Percentiles rank a stretch among this genome's conserved stretches.
These are phyloP conservation scores for Rotaria sp. DNA, from an alignment of 2,888 invertebrate species.

Conservation along the genomic window DNA sequence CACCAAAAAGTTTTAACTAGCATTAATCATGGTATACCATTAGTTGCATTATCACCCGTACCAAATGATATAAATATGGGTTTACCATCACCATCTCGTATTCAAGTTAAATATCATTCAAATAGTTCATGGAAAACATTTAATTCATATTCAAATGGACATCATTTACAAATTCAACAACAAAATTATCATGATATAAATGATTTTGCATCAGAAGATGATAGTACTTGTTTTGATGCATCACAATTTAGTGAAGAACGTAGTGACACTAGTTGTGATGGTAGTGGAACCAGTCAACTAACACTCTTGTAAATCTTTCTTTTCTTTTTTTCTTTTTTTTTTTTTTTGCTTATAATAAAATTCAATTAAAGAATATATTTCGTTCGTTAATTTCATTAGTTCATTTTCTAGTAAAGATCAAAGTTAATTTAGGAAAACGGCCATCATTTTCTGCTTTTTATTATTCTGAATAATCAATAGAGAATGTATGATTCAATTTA, in stretches of 20 bases:
- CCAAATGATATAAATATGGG: slow-evolving; percentile 52
- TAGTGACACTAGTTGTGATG: not conserved
- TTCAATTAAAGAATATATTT: not conserved
- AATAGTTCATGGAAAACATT: not conserved
- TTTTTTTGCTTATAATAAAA: not conserved
- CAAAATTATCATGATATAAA: not conserved
- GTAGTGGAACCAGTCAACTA: not conserved
- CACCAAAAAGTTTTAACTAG: slow-evolving; percentile 74
- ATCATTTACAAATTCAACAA: not conserved
- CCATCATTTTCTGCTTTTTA: not conserved
- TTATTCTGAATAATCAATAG: not conserved
- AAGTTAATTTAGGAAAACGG: slow-evolving; percentile 8
- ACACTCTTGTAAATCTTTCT: not conserved
- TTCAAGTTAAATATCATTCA: not conserved
- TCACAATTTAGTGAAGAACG: not conserved
- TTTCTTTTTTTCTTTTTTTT: not conserved
- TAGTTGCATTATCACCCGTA: slow-evolving; percentile 80
- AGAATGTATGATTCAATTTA: not conserved
- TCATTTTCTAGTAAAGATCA: not conserved
- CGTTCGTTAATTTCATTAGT: not conserved
- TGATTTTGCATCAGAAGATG: not conserved
- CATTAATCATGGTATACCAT: slow-evolving; percentile 91
- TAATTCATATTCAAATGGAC: not conserved
- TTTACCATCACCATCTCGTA: not conserved
- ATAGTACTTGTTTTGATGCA: not conserved